phyloP scores from a whole-genome alignment of 2,888 invertebrate genomes.

The Lottia scabra region DNA sequence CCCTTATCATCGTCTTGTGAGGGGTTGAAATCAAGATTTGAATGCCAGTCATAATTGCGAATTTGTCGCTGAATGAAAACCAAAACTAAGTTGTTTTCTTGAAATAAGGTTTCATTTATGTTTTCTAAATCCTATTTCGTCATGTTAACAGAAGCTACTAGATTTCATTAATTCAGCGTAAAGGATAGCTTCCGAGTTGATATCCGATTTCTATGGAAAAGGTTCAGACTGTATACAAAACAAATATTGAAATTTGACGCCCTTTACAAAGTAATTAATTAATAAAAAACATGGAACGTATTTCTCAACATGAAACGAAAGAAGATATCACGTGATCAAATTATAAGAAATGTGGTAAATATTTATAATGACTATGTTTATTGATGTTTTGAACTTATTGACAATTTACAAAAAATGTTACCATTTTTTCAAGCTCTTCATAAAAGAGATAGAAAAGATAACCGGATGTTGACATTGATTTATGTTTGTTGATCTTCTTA shows the following conservation, averaged over 20 bases:
- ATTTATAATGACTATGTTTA: no score
- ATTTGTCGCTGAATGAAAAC: neutral
- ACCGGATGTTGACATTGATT: no score
- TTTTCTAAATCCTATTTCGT: neutral
- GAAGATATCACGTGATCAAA: no score
- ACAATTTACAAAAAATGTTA: no score
- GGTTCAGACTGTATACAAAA: neutral
- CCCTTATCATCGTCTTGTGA: no score
- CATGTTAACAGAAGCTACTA: neutral
- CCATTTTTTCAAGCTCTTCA: no score
- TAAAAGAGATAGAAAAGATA: no score
- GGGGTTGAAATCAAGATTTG: no score
- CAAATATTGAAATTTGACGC: constrained; percentile 4
- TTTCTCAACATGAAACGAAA: neutral
- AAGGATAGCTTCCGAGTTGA: neutral
- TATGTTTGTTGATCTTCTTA: no score
- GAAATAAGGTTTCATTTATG: constrained; percentile 1
- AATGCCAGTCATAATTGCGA: neutral
- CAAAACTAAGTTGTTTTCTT: constrained; percentile 1
- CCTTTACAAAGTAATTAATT: neutral
- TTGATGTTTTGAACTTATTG: no score
- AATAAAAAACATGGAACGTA: neutral
- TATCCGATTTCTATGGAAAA: neutral
- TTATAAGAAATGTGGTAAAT: no score
- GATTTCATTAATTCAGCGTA: neutral